Percentiles rank a stretch among this genome's conserved stretches.
Evolutionary conservation across 2,797 vertebrate genomes (phyloP).

Genomic region (Brachymystax lenok): DNA sequence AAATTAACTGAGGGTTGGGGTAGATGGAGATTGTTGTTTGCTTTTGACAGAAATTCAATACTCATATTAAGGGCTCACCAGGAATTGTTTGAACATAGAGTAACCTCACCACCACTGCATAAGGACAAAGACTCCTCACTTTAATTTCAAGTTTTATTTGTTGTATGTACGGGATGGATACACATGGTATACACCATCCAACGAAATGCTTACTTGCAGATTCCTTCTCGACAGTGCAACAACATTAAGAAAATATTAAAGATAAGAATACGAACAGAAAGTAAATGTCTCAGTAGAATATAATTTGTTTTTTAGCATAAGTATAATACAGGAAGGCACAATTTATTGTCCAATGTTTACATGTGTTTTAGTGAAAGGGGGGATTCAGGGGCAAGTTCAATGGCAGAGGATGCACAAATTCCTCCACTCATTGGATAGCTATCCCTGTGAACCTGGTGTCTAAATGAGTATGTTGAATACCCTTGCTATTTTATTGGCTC

Average conservation of each 20-base stretch:
- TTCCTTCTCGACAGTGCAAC: no score
- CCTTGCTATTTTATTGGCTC: constrained; percentile 37
- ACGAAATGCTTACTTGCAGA: no score
- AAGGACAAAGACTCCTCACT: constrained; percentile 49
- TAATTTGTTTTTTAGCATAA: no score
- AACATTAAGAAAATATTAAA: no score
- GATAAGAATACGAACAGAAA: no score
- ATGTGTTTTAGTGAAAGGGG: no score
- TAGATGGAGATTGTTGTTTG: constrained; percentile 60
- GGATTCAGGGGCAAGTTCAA: background rate
- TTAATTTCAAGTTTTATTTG: no score
- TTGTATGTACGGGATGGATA: no score
- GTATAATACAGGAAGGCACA: no score
- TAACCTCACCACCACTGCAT: constrained; percentile 38
- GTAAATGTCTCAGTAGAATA: no score
- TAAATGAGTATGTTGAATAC: constrained; percentile 25
- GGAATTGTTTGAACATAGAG: constrained; percentile 29
- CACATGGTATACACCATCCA: no score
- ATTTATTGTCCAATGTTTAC: no score
- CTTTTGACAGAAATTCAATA: constrained; percentile 52
- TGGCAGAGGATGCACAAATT: constrained; percentile 40
- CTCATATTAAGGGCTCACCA: constrained; percentile 52
- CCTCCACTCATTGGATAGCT: constrained; percentile 32
- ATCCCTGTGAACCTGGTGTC: constrained; percentile 35
- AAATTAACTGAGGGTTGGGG: constrained; percentile 44